Evolutionary conservation across 2,113 vertebrate species (phyloP).

Genomic region (Monarcha castaneiventris): DNA sequence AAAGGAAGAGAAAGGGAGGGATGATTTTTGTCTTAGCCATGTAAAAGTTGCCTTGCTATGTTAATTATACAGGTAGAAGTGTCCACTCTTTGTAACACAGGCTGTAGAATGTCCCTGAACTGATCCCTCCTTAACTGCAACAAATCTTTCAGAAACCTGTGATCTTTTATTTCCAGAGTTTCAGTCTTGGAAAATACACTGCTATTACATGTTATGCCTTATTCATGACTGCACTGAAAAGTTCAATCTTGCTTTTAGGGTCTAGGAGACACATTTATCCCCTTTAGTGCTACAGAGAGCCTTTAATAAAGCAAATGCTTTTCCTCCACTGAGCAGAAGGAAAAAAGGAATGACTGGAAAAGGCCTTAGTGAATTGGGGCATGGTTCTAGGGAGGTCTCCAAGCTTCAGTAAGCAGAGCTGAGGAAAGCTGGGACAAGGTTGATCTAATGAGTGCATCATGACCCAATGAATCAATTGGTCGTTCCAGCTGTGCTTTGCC

Average conservation of each 20-base stretch:
- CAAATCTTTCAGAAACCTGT: constrained; percentile 1
- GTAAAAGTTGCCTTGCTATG: not conserved
- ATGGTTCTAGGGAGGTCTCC: constrained; percentile 44
- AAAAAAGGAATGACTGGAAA: constrained; percentile 38
- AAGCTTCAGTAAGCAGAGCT: constrained; percentile 57
- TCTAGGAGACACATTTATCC: constrained; percentile 40
- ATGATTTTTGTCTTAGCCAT: not conserved
- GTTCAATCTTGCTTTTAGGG: constrained; percentile 33
- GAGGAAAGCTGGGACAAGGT: constrained; percentile 27
- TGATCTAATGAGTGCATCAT: constrained; percentile 67
- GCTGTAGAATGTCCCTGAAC: not conserved
- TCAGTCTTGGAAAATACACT: not conserved
- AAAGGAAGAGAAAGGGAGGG: not conserved
- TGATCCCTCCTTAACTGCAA: not conserved
- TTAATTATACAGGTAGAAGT: not conserved
- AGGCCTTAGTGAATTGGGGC: constrained; percentile 32
- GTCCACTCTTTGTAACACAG: not conserved
- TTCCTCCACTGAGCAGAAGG: constrained; percentile 33
- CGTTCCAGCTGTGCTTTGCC: constrained; percentile 49
- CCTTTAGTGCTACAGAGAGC: not conserved
- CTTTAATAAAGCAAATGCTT: constrained; percentile 35
- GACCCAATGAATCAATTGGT: constrained; percentile 50
- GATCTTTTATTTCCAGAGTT: constrained; percentile 9
- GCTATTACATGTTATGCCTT: not conserved
- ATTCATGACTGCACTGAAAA: constrained; percentile 34